Percentiles rank a stretch among this genome's conserved stretches.
phyloP scores from a whole-genome alignment of 2,113 vertebrate genomes.

The Semnornis frantzii region DNA sequence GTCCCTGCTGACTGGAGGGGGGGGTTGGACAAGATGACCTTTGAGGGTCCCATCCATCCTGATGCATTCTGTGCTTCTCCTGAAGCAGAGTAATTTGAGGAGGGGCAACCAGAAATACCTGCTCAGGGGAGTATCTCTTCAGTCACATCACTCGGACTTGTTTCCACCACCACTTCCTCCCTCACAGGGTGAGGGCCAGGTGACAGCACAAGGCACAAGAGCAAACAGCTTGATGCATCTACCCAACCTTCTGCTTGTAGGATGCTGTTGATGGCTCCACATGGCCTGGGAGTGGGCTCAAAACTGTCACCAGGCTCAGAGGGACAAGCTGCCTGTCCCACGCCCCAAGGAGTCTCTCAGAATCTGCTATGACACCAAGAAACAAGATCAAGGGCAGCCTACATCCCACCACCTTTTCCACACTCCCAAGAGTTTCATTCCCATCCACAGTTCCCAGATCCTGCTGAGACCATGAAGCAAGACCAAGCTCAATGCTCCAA shows the following conservation, averaged over 20 bases:
- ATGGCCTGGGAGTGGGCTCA: not conserved
- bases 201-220: not conserved
- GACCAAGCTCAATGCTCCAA: no score
- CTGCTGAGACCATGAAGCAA: no score
- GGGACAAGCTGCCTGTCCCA: not conserved
- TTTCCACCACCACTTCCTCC: not conserved
- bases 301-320: not conserved
- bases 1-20: no score
- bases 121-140: not conserved
- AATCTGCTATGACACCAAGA: not conserved
- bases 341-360: not conserved
- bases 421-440: no score
- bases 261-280: not conserved
- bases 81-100: not conserved
- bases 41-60: no score
- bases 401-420: no score
- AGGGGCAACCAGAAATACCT: fast-evolving
- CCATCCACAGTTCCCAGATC: no score
- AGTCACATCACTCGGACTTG: not conserved
- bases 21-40: no score
- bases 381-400: not conserved
- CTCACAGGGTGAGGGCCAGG: fast-evolving
- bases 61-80: not conserved
- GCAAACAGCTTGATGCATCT: not conserved
- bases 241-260: fast-evolving